A percentile compares a stretch with the other conserved stretches of the same genome.
phyloP scores from a whole-genome alignment of 2,113 vertebrate genomes.

The Falcunculus frontatus region DNA sequence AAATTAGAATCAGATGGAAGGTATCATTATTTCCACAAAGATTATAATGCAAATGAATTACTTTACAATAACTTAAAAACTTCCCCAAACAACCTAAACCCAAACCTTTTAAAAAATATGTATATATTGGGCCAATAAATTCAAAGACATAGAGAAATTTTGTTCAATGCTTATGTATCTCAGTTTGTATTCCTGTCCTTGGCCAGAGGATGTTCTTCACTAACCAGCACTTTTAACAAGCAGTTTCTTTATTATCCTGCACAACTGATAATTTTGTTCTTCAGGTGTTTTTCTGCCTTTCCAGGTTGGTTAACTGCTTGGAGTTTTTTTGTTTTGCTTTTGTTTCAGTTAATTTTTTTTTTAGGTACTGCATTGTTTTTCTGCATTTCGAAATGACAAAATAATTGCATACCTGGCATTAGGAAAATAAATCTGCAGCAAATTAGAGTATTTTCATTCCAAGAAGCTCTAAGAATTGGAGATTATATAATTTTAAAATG shows the following conservation, averaged over 20 bases:
- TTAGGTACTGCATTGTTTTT: not conserved
- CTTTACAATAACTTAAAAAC: not conserved
- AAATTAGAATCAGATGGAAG: slow-evolving; percentile 54
- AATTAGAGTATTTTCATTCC: not conserved
- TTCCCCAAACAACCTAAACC: not conserved
- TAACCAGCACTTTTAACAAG: not conserved
- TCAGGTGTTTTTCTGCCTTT: not conserved
- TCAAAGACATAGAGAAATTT: not conserved
- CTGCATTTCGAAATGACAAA: not conserved
- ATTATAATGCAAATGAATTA: not conserved
- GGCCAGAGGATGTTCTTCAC: not conserved
- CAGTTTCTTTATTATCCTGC: not conserved
- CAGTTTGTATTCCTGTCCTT: not conserved
- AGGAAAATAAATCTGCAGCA: slow-evolving; percentile 1
- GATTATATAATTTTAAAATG: not conserved
- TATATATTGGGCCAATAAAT: not conserved
- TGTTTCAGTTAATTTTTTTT: not conserved
- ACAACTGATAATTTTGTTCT: not conserved
- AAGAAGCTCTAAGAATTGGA: not conserved
- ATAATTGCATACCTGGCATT: not conserved
- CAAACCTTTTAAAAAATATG: not conserved
- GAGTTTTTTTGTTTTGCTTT: not conserved
- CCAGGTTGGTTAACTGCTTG: not conserved
- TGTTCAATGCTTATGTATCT: not conserved
- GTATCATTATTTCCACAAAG: not conserved